Evolutionary conservation across 2,888 invertebrate genomes (phyloP).

Genomic region (Stratiomys singularior): DNA sequence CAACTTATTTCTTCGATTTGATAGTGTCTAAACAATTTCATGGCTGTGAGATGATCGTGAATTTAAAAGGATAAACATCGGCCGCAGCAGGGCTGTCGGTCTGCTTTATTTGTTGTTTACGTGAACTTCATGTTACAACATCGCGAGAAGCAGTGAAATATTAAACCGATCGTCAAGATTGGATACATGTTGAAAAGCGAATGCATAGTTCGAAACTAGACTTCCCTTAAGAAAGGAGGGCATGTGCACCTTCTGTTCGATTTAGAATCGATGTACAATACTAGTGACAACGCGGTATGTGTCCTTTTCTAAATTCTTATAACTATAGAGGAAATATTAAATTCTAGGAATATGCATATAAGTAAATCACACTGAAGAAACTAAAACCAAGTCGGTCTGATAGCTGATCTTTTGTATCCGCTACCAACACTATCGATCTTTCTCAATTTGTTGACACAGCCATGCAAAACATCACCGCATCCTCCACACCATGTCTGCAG

Average conservation of each 20-base stretch:
- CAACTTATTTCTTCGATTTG: not conserved
- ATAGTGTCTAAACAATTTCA: conserved; percentile 27
- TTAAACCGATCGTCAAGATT: conserved; percentile 21
- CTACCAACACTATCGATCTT: not conserved
- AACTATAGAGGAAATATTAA: too few species aligned
- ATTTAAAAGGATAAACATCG: conserved; percentile 32
- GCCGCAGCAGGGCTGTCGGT: not conserved
- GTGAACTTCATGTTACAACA: conserved; percentile 7
- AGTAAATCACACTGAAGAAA: too few species aligned
- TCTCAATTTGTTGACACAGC: not conserved
- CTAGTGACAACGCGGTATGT: too few species aligned
- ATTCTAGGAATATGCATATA: too few species aligned
- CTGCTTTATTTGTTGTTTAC: conserved; percentile 21
- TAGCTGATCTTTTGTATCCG: too few species aligned
- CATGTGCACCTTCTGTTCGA: too few species aligned
- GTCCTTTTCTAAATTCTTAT: too few species aligned
- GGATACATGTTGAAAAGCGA: not conserved
- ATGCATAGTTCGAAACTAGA: too few species aligned
- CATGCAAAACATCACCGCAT: not conserved
- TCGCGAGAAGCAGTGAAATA: conserved; percentile 27
- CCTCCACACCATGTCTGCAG: not conserved
- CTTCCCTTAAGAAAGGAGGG: too few species aligned
- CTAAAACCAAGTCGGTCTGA: too few species aligned
- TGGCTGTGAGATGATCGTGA: conserved; percentile 28
- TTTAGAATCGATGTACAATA: too few species aligned